A percentile compares a stretch with the other conserved stretches of the same genome.
Evolutionary conservation across 2,797 vertebrate genomes (phyloP).

Genomic region (Rhinichthys osculus): DNA sequence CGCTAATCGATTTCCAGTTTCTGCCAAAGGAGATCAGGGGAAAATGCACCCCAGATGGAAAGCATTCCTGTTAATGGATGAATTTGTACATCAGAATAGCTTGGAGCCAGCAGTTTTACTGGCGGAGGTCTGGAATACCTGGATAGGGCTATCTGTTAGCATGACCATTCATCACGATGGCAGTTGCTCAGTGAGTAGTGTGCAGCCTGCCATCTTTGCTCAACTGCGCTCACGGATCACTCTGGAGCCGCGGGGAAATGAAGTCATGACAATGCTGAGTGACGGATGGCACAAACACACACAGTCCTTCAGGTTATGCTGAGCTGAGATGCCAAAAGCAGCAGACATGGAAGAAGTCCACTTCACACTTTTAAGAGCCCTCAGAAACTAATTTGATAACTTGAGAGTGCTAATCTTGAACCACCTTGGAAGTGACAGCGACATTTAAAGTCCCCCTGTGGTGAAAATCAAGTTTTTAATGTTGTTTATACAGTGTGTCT

Average conservation of each 20-base stretch:
- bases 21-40: slow-evolving; percentile 46
- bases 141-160: neutral
- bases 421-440: neutral
- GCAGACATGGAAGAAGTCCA: neutral
- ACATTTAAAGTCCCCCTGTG: neutral
- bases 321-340: neutral
- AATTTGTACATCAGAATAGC: neutral
- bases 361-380: neutral
- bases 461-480: no score
- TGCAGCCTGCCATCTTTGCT: neutral
- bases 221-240: neutral
- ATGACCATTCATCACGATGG: neutral
- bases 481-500: no score
- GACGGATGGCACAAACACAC: neutral
- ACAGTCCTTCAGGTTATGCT: neutral
- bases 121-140: neutral
- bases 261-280: neutral
- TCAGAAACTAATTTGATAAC: neutral
- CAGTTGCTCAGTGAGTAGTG: neutral
- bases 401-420: neutral
- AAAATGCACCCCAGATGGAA: slow-evolving; percentile 63
- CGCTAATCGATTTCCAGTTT: slow-evolving; percentile 62
- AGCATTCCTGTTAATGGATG: slow-evolving; percentile 32
- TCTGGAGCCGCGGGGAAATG: neutral
- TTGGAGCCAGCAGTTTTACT: neutral